Conservation (phyloP, 2,888 invertebrate genomes). For the Trypoxylon attenuatum region DNA sequence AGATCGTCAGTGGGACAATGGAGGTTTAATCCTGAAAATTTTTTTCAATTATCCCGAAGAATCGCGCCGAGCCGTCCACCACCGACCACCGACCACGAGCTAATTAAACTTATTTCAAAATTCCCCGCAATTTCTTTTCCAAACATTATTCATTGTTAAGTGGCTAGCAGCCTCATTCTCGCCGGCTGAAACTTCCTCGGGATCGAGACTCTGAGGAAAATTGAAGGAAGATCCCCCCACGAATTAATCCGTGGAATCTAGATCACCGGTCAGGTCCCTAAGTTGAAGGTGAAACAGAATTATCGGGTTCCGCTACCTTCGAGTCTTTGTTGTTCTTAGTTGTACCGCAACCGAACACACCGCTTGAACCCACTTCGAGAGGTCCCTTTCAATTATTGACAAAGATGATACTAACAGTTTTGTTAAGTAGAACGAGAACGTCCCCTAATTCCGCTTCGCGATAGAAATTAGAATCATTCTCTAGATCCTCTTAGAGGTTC, state of each 20-base stretch:
- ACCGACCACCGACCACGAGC: slow-evolving; percentile 28
- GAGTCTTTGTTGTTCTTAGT: too few relatives aligned
- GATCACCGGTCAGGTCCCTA: too few relatives aligned
- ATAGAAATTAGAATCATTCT: slow-evolving; percentile 45
- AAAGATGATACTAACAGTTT: too few relatives aligned
- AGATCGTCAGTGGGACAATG: slow-evolving; percentile 51
- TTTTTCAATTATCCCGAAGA: slow-evolving; percentile 54
- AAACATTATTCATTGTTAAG: slow-evolving; percentile 59
- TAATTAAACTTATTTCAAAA: slow-evolving; percentile 61
- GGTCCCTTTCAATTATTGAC: too few relatives aligned
- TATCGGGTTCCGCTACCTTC: slow-evolving; percentile 7
- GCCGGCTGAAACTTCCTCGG: too few relatives aligned
- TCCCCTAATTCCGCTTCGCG: slow-evolving; percentile 12
- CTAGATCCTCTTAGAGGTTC: slow-evolving; percentile 48
- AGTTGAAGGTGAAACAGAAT: slow-evolving; percentile 40
- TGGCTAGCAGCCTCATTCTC: slow-evolving; percentile 15
- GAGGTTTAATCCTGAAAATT: slow-evolving; percentile 55
- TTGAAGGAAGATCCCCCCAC: too few relatives aligned
- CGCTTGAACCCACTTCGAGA: too few relatives aligned
- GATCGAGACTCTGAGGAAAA: too few relatives aligned
- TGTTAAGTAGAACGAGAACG: too few relatives aligned
- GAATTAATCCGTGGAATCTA: too few relatives aligned
- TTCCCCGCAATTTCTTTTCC: slow-evolving; percentile 56
- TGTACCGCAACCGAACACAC: too few relatives aligned
- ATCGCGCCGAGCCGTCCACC: slow-evolving; percentile 22